Conservation (phyloP, 2,888 invertebrate species). For the Argyresthia albistria region DNA sequence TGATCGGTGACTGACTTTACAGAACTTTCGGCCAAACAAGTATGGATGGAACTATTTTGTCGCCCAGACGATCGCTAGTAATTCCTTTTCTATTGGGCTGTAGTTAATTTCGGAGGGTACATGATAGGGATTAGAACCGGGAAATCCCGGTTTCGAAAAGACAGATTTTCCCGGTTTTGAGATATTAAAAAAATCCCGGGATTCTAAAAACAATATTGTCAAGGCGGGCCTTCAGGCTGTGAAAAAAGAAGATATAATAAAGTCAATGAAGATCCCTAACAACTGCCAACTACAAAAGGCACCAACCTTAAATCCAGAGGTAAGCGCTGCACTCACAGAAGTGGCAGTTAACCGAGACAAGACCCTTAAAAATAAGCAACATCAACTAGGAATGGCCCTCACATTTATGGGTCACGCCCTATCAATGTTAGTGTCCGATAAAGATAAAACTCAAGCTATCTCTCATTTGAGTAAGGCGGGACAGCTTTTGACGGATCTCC, state of each 20-base stretch:
- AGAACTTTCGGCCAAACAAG: slow-evolving; percentile 9
- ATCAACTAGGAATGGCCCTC: too few species aligned
- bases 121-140: too few species aligned
- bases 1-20: slow-evolving; percentile 10
- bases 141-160: too few species aligned
- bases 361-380: neutral
- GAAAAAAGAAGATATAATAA: neutral
- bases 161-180: too few species aligned
- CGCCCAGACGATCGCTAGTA: slow-evolving; percentile 7
- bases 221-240: neutral
- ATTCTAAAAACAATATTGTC: too few species aligned
- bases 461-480: too few species aligned
- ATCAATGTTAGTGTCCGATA: too few species aligned
- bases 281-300: neutral
- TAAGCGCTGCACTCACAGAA: neutral
- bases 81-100: slow-evolving; percentile 3
- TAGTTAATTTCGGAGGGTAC: slow-evolving; percentile 18
- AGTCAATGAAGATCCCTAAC: neutral
- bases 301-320: neutral
- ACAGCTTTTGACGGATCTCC: too few species aligned
- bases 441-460: too few species aligned
- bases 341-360: neutral
- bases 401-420: too few species aligned
- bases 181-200: too few species aligned
- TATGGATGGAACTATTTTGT: slow-evolving; percentile 12